Evolutionary conservation across 2,113 vertebrate species (phyloP).

Genomic region (Carollia perspicillata): DNA sequence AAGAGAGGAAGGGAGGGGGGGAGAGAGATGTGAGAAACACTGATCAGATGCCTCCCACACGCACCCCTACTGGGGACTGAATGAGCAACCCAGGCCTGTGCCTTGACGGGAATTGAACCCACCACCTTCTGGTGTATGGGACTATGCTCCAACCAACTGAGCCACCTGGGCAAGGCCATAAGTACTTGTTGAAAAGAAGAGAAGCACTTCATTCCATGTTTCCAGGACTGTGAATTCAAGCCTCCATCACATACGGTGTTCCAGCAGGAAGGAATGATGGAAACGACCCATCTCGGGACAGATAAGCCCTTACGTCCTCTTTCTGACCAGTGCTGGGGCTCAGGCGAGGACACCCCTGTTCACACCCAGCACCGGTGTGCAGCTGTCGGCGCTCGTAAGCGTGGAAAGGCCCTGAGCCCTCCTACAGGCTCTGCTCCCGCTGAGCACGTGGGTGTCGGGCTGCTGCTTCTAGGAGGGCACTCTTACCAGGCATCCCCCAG

Average conservation of each 20-base stretch:
- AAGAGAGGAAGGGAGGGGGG: too few species aligned
- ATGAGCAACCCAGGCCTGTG: too few species aligned
- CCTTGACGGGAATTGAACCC: too few species aligned
- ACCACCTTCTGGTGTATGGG: too few species aligned
- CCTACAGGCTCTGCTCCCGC: not conserved
- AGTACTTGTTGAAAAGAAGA: not conserved
- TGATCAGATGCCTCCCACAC: too few species aligned
- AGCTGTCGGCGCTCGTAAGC: not conserved
- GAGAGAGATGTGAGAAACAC: too few species aligned
- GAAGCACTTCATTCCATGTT: not conserved
- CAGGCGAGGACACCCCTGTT: not conserved
- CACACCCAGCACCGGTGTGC: not conserved
- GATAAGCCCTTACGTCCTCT: not conserved
- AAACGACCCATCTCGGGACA: not conserved
- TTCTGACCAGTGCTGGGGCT: not conserved
- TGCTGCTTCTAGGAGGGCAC: not conserved
- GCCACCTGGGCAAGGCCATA: too few species aligned
- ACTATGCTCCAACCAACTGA: too few species aligned
- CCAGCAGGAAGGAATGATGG: not conserved
- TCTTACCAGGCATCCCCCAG: not conserved
- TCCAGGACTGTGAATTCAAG: not conserved
- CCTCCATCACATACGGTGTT: not conserved
- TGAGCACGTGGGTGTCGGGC: too few species aligned
- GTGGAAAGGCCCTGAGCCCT: too few species aligned
- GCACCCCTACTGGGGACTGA: too few species aligned